These are phyloP conservation scores for Nilaparvata lugens DNA, from an alignment of 1,140 invertebrate species.

Conservation along the genomic window DNA sequence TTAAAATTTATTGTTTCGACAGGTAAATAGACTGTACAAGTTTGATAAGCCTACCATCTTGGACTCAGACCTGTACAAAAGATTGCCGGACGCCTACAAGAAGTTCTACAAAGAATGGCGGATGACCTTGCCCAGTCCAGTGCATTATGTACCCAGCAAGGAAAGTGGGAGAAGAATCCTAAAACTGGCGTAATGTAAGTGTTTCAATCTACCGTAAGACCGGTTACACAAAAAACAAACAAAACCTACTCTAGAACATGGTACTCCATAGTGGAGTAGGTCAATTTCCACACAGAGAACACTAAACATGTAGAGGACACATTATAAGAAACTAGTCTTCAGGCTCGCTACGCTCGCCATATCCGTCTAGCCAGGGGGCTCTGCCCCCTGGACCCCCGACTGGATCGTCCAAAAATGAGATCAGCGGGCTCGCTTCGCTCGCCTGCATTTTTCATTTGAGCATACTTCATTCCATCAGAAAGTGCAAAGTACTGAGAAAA, in stretches of 20 bases:
- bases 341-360: no score
- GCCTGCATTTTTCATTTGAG: no score
- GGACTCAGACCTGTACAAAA: not conserved
- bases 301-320: no score
- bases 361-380: no score
- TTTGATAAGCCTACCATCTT: not conserved
- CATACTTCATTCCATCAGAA: no score
- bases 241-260: not conserved
- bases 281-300: no score
- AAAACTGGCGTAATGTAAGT: slow-evolving; percentile 57
- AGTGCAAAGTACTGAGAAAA: no score
- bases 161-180: slow-evolving; percentile 62
- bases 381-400: no score
- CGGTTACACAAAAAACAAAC: not conserved
- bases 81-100: slow-evolving; percentile 74
- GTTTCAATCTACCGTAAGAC: not conserved
- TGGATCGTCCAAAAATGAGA: no score
- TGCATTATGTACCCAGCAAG: slow-evolving; percentile 73
- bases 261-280: not conserved
- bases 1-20: no score
- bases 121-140: slow-evolving; percentile 56
- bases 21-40: not conserved
- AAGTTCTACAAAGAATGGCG: slow-evolving; percentile 85
- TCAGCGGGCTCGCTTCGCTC: no score
- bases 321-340: no score